Evolutionary conservation across 2,797 vertebrate species (phyloP).

Genomic region (Dryobates pubescens): DNA sequence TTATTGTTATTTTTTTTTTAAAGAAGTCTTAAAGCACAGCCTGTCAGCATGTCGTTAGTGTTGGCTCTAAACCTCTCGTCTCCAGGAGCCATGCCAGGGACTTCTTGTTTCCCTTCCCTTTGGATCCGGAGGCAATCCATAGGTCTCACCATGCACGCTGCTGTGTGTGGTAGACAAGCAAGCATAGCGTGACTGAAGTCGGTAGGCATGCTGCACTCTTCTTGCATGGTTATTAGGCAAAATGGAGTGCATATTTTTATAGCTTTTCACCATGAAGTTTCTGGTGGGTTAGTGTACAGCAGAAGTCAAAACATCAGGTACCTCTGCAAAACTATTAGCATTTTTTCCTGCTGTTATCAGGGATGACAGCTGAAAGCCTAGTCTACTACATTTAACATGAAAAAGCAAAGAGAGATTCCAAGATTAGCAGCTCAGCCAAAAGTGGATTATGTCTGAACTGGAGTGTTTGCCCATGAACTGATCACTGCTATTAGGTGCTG

Average conservation of each 20-base stretch:
- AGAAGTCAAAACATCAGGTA: neutral
- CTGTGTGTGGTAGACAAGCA: rapidly evolving
- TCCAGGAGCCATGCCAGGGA: neutral
- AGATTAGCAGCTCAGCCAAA: conserved; percentile 31
- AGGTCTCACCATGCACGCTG: neutral
- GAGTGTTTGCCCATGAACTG: neutral
- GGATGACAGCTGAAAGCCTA: conserved; percentile 27
- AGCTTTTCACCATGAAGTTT: neutral
- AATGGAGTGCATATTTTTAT: neutral
- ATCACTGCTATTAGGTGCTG: neutral
- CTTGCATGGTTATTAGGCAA: neutral
- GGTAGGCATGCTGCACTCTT: neutral
- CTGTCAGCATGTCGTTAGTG: neutral
- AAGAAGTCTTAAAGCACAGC: neutral
- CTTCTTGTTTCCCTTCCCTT: neutral
- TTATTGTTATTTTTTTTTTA: neutral
- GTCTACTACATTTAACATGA: neutral
- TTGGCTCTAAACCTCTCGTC: neutral
- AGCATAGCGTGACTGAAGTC: neutral
- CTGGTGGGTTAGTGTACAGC: neutral
- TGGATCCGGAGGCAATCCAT: neutral
- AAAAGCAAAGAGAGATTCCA: neutral
- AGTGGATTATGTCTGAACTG: conserved; percentile 10
- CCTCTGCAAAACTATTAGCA: neutral
- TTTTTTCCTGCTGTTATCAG: conserved; percentile 43